These are phyloP conservation scores for Perca fluviatilis DNA, from an alignment of 2,113 vertebrate species.

Conservation along the genomic window DNA sequence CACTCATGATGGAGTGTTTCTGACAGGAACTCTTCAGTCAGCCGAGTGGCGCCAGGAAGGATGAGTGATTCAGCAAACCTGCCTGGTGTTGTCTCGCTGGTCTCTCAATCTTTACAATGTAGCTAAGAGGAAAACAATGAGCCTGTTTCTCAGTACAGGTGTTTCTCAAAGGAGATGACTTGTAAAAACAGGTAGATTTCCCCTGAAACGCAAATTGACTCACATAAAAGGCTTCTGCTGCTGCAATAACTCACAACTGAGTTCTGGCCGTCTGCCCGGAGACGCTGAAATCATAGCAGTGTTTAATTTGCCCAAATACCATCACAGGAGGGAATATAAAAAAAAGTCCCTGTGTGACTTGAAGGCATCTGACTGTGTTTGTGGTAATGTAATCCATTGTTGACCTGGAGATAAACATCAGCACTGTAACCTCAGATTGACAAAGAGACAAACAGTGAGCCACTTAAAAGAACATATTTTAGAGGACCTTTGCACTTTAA, in stretches of 20 bases:
- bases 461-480: conserved; percentile 67
- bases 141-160: conserved; percentile 81
- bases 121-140: conserved; percentile 81
- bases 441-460: conserved; percentile 65
- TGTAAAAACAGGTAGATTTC: conserved; percentile 87
- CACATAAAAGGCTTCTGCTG: conserved; percentile 78
- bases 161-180: conserved; percentile 83
- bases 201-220: conserved; percentile 76
- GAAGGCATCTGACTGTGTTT: conserved; percentile 61
- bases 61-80: conserved; percentile 91
- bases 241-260: conserved; percentile 72
- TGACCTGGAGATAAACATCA: conserved; percentile 67
- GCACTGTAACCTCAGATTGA: conserved; percentile 67
- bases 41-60: conserved; percentile 87
- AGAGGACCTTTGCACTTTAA: conserved; percentile 59
- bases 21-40: conserved; percentile 85
- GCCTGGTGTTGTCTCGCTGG: conserved; percentile 82
- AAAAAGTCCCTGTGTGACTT: conserved; percentile 23
- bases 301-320: conserved; percentile 78
- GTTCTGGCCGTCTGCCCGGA: conserved; percentile 71
- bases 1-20: conserved; percentile 82
- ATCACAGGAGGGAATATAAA: conserved; percentile 32
- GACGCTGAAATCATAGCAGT: conserved; percentile 75
- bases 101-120: conserved; percentile 83
- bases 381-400: conserved; percentile 69